phyloP scores from a whole-genome alignment of 2,113 vertebrate species.

The Stegostoma tigrinum region DNA sequence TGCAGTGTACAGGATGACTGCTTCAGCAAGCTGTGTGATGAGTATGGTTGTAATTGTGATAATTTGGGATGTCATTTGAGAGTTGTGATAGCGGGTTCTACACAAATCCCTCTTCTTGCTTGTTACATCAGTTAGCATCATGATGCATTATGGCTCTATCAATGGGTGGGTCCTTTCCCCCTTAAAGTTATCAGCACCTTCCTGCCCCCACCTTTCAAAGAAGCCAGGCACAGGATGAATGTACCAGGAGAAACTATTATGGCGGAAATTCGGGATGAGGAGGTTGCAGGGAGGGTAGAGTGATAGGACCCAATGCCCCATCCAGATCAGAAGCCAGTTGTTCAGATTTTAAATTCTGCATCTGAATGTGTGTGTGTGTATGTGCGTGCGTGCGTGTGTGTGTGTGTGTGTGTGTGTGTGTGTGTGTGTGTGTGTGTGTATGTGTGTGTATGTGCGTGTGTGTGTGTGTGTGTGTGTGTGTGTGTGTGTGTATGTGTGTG shows the following conservation, averaged over 20 bases:
- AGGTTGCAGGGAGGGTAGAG: background rate
- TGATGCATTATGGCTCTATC: background rate
- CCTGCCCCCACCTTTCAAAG: background rate
- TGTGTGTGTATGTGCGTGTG: background rate
- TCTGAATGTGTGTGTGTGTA: background rate
- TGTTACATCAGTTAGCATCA: background rate
- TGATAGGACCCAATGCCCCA: background rate
- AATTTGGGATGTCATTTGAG: background rate
- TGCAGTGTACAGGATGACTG: background rate
- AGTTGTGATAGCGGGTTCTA: background rate
- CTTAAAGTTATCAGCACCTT: background rate
- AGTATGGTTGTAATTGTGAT: background rate
- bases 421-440: background rate
- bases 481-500: background rate
- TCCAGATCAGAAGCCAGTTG: background rate
- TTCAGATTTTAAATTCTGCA: background rate
- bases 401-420: background rate
- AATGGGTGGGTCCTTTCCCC: background rate
- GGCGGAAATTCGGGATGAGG: background rate
- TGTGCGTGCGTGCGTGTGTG: background rate
- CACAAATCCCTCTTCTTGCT: background rate
- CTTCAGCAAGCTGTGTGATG: background rate
- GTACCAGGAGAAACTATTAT: background rate
- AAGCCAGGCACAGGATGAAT: background rate
- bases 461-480: background rate